Percentiles rank a stretch among this genome's conserved stretches.
Conservation (phyloP, 2,113 vertebrate species). For the Balaenoptera acutorostrata region DNA sequence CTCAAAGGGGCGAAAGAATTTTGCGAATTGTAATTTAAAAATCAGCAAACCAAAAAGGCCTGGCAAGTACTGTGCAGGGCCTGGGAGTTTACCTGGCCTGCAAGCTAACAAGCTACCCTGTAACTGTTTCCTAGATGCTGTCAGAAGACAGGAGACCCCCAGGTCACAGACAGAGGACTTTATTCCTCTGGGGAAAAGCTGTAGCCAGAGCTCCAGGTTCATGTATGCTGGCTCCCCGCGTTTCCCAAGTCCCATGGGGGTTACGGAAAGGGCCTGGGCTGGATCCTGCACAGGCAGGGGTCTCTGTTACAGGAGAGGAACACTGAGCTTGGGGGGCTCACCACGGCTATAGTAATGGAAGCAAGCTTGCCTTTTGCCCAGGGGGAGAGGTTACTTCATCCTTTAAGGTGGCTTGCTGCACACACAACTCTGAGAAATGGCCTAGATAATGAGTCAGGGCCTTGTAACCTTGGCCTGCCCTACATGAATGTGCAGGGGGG, state of each 20-base stretch:
- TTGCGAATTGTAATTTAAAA: background rate
- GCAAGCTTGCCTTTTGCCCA: background rate
- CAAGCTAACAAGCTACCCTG: background rate
- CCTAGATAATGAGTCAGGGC: background rate
- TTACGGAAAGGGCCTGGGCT: background rate
- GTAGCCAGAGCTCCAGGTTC: background rate
- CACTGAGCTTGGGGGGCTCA: background rate
- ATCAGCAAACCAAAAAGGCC: background rate
- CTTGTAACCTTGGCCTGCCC: background rate
- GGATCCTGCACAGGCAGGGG: background rate
- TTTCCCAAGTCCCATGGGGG: background rate
- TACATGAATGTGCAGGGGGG: background rate
- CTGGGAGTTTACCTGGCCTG: background rate
- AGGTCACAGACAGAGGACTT: background rate
- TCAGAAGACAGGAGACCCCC: background rate
- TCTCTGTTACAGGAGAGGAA: background rate
- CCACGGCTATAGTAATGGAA: background rate
- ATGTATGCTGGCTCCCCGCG: fast-evolving
- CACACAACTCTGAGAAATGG: background rate
- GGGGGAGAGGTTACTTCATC: background rate
- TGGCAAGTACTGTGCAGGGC: background rate
- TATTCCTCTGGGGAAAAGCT: background rate
- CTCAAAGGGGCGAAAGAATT: background rate
- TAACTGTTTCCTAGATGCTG: background rate
- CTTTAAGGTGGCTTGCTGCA: background rate